These are phyloP conservation scores for Phocides pigmalion DNA, from an alignment of 1,140 invertebrate species.

Conservation along the genomic window DNA sequence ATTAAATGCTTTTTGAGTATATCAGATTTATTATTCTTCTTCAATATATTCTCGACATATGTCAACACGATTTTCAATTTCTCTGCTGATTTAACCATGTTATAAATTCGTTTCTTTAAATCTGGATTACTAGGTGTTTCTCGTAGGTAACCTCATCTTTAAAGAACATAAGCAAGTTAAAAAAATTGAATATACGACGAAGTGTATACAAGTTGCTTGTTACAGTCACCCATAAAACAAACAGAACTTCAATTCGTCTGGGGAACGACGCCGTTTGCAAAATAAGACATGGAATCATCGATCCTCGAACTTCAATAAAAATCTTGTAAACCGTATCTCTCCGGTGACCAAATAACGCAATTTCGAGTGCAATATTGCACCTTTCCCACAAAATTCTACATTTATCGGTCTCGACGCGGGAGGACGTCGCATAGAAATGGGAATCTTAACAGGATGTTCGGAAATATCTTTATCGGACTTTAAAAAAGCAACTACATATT, in stretches of 20 bases:
- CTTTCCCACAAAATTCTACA: slow-evolving; percentile 27
- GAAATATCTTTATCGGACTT: neutral
- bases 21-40: no score
- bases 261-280: slow-evolving; percentile 6
- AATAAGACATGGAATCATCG: neutral
- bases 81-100: no score
- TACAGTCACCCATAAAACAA: no score
- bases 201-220: neutral
- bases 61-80: no score
- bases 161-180: no score
- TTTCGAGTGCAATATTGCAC: slow-evolving; percentile 37
- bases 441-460: slow-evolving; percentile 13
- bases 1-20: no score
- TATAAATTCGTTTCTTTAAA: no score
- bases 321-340: slow-evolving; percentile 34
- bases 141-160: no score
- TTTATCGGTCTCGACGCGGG: neutral
- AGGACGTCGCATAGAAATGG: neutral
- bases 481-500: neutral
- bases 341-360: slow-evolving; percentile 38
- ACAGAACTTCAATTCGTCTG: neutral
- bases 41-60: no score
- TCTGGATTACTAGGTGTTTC: no score
- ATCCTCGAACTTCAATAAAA: slow-evolving; percentile 33
- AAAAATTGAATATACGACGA: neutral